These are phyloP conservation scores for Lycodopsis pacificus DNA, from an alignment of 2,797 vertebrate species.

Conservation along the genomic window DNA sequence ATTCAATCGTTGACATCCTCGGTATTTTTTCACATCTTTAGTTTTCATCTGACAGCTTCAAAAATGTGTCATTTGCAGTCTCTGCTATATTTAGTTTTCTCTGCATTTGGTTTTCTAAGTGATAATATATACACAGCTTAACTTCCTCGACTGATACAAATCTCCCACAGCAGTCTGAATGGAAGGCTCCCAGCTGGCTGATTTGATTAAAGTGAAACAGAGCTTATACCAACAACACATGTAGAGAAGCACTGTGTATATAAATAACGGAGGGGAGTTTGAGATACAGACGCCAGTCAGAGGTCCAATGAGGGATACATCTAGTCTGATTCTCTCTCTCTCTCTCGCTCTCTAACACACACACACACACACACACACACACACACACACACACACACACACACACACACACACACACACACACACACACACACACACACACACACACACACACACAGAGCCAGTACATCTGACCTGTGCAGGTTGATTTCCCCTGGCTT, in stretches of 20 bases:
- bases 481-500: slow-evolving; percentile 76
- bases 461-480: slow-evolving; percentile 54
- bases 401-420: no score
- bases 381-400: no score
- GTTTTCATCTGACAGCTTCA: slow-evolving; percentile 28
- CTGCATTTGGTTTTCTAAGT: slow-evolving; percentile 17
- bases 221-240: slow-evolving; percentile 60
- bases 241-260: slow-evolving; percentile 15
- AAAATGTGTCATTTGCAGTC: not conserved
- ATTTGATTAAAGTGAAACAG: slow-evolving; percentile 71
- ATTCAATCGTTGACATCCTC: not conserved
- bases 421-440: slow-evolving; percentile 6
- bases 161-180: slow-evolving; percentile 52
- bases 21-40: not conserved
- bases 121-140: slow-evolving; percentile 46
- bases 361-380: not conserved
- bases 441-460: slow-evolving; percentile 11
- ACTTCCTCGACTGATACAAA: slow-evolving; percentile 57
- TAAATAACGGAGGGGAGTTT: slow-evolving; percentile 56
- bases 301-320: slow-evolving; percentile 51
- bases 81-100: not conserved
- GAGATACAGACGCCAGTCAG: slow-evolving; percentile 50
- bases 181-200: slow-evolving; percentile 59
- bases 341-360: not conserved
- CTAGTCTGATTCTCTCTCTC: slow-evolving; percentile 8